phyloP scores from a whole-genome alignment of 2,797 vertebrate genomes.

The Rousettus madagascariensis region DNA sequence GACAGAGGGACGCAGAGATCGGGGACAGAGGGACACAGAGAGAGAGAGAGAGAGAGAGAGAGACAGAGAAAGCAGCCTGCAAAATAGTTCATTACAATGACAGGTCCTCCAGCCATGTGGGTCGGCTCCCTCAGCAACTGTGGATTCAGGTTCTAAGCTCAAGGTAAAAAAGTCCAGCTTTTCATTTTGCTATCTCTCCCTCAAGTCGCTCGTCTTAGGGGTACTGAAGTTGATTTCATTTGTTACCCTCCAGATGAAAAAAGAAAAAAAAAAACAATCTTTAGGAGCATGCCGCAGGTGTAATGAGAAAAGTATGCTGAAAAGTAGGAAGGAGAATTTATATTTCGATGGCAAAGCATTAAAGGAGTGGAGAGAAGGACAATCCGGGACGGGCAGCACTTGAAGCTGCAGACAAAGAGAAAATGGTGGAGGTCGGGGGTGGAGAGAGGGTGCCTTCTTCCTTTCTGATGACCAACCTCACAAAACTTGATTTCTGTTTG shows the following conservation, averaged over 20 bases:
- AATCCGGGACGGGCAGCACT: conserved; percentile 30
- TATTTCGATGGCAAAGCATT: conserved; percentile 50
- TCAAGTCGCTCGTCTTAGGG: conserved; percentile 4
- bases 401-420: conserved; percentile 67
- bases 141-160: conserved; percentile 30
- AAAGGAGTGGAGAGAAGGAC: conserved; percentile 51
- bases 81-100: conserved; percentile 39
- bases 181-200: conserved; percentile 45
- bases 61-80: background rate
- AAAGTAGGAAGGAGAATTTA: conserved; percentile 29
- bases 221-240: conserved; percentile 25
- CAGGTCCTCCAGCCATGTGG: background rate
- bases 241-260: background rate
- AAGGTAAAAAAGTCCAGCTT: conserved; percentile 20
- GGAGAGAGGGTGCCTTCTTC: conserved; percentile 23
- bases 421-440: conserved; percentile 30
- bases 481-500: conserved; percentile 52
- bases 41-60: background rate
- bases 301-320: conserved; percentile 44
- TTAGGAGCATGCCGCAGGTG: conserved; percentile 13
- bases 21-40: background rate
- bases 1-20: background rate
- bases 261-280: background rate
- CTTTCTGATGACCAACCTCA: conserved; percentile 11
- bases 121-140: conserved; percentile 22